phyloP scores from a whole-genome alignment of 2,888 invertebrate genomes.

The Panorpa germanica region DNA sequence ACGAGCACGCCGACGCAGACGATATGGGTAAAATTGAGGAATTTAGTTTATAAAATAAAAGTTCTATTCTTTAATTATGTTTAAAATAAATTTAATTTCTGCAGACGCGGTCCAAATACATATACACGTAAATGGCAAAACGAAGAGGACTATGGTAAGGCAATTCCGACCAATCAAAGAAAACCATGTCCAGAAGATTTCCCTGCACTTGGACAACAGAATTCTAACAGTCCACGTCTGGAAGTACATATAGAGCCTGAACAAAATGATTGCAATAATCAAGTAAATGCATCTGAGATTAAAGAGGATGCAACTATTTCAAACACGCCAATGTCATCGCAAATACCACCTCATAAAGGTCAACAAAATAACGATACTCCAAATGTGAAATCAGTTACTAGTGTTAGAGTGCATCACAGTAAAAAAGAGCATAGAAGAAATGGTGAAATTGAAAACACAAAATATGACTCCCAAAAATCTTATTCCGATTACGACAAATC shows the following conservation, averaged over 20 bases:
- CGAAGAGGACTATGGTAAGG: slow-evolving; percentile 67
- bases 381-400: not conserved
- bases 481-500: slow-evolving; percentile 9
- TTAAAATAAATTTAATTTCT: slow-evolving; percentile 10
- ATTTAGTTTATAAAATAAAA: not conserved
- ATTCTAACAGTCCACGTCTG: not conserved
- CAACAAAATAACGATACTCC: not conserved
- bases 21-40: slow-evolving; percentile 55
- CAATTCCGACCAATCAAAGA: slow-evolving; percentile 22
- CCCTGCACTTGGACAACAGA: slow-evolving; percentile 26
- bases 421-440: too few relatives aligned
- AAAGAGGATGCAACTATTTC: slow-evolving; percentile 11
- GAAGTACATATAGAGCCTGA: not conserved
- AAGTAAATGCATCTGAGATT: not conserved
- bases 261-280: slow-evolving; percentile 1
- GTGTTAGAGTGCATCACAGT: too few relatives aligned
- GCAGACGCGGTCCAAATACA: slow-evolving; percentile 74
- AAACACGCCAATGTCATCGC: slow-evolving; percentile 20
- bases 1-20: slow-evolving; percentile 61
- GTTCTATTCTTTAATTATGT: slow-evolving; percentile 2
- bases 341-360: slow-evolving; percentile 21
- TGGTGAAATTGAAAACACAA: too few relatives aligned
- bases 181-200: slow-evolving; percentile 33
- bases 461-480: too few relatives aligned
- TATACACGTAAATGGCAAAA: slow-evolving; percentile 89